These are phyloP conservation scores for Butorides virescens DNA, from an alignment of 2,113 vertebrate species.

Conservation along the genomic window DNA sequence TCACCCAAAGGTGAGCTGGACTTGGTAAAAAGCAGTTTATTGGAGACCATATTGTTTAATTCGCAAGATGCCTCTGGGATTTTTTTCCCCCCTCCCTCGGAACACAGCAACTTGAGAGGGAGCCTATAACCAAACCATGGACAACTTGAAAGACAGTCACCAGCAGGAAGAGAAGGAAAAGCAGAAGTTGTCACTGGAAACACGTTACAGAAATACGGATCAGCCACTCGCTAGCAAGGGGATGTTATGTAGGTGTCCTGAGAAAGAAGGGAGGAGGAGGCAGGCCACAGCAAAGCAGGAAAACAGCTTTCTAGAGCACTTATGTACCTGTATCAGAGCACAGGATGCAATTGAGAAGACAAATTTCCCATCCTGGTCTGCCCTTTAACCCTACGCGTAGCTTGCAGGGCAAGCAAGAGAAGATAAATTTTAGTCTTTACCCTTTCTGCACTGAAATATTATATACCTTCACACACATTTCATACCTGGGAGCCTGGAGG, in stretches of 20 bases:
- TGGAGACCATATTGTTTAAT: not conserved
- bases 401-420: not conserved
- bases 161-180: not conserved
- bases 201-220: not conserved
- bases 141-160: not conserved
- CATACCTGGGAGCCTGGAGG: not conserved
- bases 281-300: not conserved
- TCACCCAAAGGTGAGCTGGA: not conserved
- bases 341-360: not conserved
- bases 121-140: not conserved
- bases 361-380: not conserved
- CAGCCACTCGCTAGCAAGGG: not conserved
- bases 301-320: not conserved
- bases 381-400: not conserved
- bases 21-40: not conserved
- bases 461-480: not conserved
- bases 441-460: not conserved
- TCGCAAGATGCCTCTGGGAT: not conserved
- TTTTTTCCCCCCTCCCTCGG: accelerated
- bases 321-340: not conserved
- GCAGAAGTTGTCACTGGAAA: not conserved
- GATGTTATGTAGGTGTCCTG: no score
- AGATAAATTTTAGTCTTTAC: not conserved
- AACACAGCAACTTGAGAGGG: not conserved
- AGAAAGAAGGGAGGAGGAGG: not conserved